Base-by-base conservation (phyloP, 1,140 invertebrate species). In the Saccostrea echinata region DNA sequence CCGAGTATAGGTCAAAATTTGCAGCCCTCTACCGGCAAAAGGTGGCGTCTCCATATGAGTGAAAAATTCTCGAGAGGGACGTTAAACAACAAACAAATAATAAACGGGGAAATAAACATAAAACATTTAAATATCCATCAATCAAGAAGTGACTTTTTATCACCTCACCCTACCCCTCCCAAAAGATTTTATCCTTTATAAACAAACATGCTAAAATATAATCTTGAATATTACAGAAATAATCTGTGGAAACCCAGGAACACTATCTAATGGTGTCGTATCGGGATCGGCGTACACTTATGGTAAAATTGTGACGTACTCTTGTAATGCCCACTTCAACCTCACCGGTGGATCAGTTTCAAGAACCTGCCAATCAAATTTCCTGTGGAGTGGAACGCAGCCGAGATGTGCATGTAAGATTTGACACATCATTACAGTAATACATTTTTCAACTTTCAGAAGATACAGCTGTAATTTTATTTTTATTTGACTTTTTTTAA, bases 371-470 rank as follows among this genome's bases (percentile, higher is more conserved):
- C 35, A 53, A 51, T 82, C 35, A 52, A 82, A 53, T 18, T 86
- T 86, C 4, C 0, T 53, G 21, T 90, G 90, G 90, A 83, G 21
- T 18, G 90, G 86, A 71, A 52, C 57, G 18, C 27, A 27, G n/a
- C 90, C 90, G 18, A 80, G 51, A 43, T 90, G 90, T 51, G 43
- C 86, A 76, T 90, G 89, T 90, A 85, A 88, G 87, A 27, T 55
- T 51, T 18, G 1, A 6, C 1, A 18, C 43, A 27, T 51, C 51
- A 68, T 27, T 21, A 52, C 11, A 55, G 11, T 55, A 55, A 55
- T 13, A 55, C 18, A 55, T 35, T 68, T n/a, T 16, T n/a, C 30
- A 30, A 18, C 53, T 24, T 84, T n/a, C n/a, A n/a, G n/a, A n/a
- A n/a, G n/a, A n/a, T n/a, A n/a, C n/a, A n/a, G n/a, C n/a, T n/a